These are phyloP conservation scores for Chunga burmeisteri DNA, from an alignment of 2,113 vertebrate species.

Conservation along the genomic window DNA sequence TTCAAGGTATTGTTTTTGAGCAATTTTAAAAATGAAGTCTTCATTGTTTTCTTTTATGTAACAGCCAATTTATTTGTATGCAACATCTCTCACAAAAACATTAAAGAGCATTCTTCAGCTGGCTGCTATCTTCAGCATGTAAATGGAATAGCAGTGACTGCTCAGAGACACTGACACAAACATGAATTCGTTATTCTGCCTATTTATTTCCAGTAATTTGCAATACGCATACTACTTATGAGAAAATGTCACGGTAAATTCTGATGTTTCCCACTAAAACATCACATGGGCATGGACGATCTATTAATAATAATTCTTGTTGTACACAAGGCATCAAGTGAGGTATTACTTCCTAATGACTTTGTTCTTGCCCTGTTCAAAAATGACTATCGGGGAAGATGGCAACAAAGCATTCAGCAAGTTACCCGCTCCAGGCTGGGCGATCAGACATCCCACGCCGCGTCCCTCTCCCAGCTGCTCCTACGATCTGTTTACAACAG, in stretches of 20 bases:
- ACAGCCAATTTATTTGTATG: background rate
- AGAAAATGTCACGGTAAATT: background rate
- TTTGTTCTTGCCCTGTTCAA: background rate
- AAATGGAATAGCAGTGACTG: background rate
- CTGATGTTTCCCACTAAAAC: background rate
- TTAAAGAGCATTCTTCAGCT: background rate
- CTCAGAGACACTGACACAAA: background rate
- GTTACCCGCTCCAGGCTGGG: background rate
- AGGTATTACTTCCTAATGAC: background rate
- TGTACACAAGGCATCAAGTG: background rate
- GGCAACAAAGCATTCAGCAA: background rate
- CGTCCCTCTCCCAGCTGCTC: background rate
- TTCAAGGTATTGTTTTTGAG: background rate
- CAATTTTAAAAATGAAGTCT: accelerated
- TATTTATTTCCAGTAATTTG: background rate
- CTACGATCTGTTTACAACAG: background rate
- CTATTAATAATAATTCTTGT: accelerated
- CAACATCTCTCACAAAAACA: background rate
- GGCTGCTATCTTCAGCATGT: background rate
- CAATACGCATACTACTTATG: accelerated
- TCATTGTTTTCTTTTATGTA: background rate
- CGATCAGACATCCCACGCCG: background rate
- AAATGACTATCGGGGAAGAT: background rate
- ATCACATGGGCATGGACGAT: accelerated
- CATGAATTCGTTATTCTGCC: accelerated